A percentile compares a stretch with the other conserved stretches of the same genome.
Evolutionary conservation across 2,113 vertebrate genomes (phyloP).

Genomic region (Plestiodon gilberti): DNA sequence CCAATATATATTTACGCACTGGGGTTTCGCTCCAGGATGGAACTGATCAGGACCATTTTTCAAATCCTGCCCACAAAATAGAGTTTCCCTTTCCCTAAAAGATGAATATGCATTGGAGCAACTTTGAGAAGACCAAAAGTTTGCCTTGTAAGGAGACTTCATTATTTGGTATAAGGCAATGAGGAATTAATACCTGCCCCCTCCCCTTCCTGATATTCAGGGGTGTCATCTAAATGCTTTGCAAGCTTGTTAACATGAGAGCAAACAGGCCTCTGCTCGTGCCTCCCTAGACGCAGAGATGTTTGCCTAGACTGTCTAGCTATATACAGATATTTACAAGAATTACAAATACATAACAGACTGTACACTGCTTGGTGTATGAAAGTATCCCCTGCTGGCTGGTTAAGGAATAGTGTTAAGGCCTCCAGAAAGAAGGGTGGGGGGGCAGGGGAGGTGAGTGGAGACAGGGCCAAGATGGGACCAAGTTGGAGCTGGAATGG

Average conservation of each 20-base stretch:
- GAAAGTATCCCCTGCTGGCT: not conserved
- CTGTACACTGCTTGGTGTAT: not conserved
- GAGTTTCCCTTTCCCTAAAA: not conserved
- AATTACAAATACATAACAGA: not conserved
- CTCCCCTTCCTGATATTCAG: not conserved
- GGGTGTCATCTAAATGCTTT: not conserved
- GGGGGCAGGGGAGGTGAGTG: not conserved
- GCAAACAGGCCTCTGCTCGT: not conserved
- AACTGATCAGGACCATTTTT: not conserved
- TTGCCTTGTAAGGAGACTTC: not conserved
- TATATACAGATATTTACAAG: constrained; percentile 40
- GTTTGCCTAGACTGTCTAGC: not conserved
- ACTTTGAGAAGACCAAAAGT: not conserved
- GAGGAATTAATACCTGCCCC: constrained; percentile 6
- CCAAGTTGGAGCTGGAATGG: not conserved
- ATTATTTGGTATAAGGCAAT: constrained; percentile 35
- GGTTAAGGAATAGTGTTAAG: constrained; percentile 1
- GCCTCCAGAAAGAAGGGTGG: constrained; percentile 22
- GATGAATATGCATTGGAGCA: not conserved
- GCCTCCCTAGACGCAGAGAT: not conserved
- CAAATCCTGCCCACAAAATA: not conserved
- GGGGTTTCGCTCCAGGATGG: not conserved
- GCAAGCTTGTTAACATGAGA: not conserved
- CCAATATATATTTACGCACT: not conserved
- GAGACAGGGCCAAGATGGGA: constrained; percentile 34